A percentile compares a stretch with the other conserved stretches of the same genome.
Evolutionary conservation across 2,888 invertebrate species (phyloP).

Genomic region (Barypeithes pellucidus): DNA sequence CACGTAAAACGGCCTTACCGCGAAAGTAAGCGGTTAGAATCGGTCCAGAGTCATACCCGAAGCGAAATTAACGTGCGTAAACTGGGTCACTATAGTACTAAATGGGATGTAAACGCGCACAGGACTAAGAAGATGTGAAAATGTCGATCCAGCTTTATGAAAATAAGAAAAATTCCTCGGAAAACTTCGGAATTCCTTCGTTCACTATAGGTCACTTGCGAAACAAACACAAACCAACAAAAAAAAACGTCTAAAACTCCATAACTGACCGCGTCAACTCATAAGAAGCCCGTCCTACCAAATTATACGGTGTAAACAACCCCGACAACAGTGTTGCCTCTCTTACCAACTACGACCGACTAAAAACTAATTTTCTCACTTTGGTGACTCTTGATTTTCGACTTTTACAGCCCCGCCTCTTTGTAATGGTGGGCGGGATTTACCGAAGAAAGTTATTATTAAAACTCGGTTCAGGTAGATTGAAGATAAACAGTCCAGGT

Average conservation of each 20-base stretch:
- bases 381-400: conserved; percentile 20
- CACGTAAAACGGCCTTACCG: background rate
- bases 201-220: background rate
- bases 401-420: conserved; percentile 24
- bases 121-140: background rate
- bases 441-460: conserved; percentile 41
- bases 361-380: conserved; percentile 36
- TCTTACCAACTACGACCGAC: conserved; percentile 21
- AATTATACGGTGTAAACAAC: conserved; percentile 21
- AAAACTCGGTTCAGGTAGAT: conserved; percentile 25
- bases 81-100: background rate
- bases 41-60: background rate
- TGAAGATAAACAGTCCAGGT: background rate
- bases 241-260: background rate
- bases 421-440: conserved; percentile 25
- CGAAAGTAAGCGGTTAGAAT: background rate
- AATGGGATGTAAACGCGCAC: background rate
- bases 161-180: background rate
- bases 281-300: background rate
- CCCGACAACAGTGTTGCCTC: conserved; percentile 2
- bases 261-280: background rate
- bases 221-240: background rate
- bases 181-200: background rate
- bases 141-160: background rate
- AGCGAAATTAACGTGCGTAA: background rate